Evolutionary conservation across 2,888 invertebrate species (phyloP).

Genomic region (Leuctra nigra): DNA sequence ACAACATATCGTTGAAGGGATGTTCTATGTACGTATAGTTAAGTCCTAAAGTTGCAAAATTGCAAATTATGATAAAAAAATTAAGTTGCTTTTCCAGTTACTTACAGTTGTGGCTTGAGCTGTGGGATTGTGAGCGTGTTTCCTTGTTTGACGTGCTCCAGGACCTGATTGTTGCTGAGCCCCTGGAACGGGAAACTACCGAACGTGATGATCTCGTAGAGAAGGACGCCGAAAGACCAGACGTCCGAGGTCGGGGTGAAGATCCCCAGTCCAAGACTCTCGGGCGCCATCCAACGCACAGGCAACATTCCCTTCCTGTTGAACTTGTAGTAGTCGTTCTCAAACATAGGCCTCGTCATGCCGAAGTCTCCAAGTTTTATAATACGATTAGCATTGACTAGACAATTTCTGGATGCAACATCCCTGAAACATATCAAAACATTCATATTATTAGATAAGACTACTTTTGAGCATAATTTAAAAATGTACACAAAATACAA

Average conservation of each 20-base stretch:
- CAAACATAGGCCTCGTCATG: constrained; percentile 82
- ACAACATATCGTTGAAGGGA: too few relatives aligned
- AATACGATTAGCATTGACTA: constrained; percentile 65
- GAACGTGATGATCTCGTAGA: constrained; percentile 85
- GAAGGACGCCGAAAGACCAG: constrained; percentile 83
- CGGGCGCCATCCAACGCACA: constrained; percentile 92
- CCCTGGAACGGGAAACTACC: constrained; percentile 89
- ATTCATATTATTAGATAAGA: too few relatives aligned
- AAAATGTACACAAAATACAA: too few relatives aligned
- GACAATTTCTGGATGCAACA: constrained; percentile 71
- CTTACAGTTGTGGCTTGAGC: constrained; percentile 73
- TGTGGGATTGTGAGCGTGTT: constrained; percentile 69
- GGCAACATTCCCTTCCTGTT: constrained; percentile 79
- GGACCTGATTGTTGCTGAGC: constrained; percentile 74
- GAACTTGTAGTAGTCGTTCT: constrained; percentile 85
- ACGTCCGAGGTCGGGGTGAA: constrained; percentile 84
- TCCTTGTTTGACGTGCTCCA: constrained; percentile 71
- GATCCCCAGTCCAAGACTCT: constrained; percentile 69
- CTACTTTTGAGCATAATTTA: too few relatives aligned
- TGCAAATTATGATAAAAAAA: constrained; percentile 1
- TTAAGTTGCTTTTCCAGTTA: too few relatives aligned
- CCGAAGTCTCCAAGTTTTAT: constrained; percentile 83
- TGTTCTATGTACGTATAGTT: too few relatives aligned
- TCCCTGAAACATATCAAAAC: constrained; percentile 52
- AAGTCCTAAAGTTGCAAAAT: not conserved